Base-by-base conservation (phyloP, 2,888 invertebrate species). In the Limenitis camilla region DNA sequence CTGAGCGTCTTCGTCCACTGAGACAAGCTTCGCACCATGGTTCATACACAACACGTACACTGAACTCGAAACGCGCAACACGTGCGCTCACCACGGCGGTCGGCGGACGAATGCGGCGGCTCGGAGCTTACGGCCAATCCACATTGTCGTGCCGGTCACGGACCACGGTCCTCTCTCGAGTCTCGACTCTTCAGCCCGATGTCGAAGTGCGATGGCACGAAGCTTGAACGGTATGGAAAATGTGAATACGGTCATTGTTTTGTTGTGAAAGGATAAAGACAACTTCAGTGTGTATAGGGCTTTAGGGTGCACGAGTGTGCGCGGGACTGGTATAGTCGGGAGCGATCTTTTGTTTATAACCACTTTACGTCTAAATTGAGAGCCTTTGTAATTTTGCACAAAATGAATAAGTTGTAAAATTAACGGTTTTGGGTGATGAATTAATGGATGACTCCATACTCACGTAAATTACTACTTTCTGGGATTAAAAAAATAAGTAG, bases 1-100 rank as follows among this genome's bases (percentile, higher is more conserved):
- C 95, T 95, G 76, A 95, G 89, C 66, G 95, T 95, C 90, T 95
- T 95, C 83, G 95, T 95, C 95, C 95, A 95, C 89, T 95, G 94
- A 58, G 94, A 92, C 72, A 95, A 88, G 88, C 94, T 95, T 67
- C 95, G 93, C 82, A 95, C 95, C 95, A 95, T 95, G 74, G 83
- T 83, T 76, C 85, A 84, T 80, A 74, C 81, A 78, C 78, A 79
- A 82, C 83, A 77, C 78, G 77, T 75, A 76, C 84, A 83, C 85
- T 78, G 64, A 72, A 76, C 74, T 70, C 67, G 70, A 49, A 53
- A 64, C 69, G 71, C 63, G 65, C 71, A 69, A 63, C 69, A 75
- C 83, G 75, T 72, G 66, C 78, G 70, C 74, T 60, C 74, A 57
- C 63, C 59, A 55, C 73, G 70, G 63, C 76, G 75, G 72, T 68